Percentiles rank a stretch among this genome's conserved stretches.
phyloP scores from a whole-genome alignment of 37 sponge, comb jelly and placozoan genomes.

The Beroe ovata region DNA sequence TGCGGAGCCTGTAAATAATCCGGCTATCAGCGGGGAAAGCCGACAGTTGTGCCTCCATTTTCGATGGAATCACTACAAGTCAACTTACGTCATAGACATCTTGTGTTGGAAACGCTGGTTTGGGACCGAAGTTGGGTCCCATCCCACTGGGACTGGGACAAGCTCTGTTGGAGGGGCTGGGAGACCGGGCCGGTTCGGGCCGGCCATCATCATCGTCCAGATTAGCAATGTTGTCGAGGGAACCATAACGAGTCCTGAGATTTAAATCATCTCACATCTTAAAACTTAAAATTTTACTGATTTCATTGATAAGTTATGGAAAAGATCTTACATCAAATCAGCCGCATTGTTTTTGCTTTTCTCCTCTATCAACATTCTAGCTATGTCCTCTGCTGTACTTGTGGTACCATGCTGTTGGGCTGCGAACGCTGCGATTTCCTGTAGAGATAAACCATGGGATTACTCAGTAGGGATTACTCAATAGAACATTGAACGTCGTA shows the following conservation, averaged over 20 bases:
- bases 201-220: neutral
- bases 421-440: slow-evolving; percentile 44
- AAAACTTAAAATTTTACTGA: no score
- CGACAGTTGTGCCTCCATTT: no score
- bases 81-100: neutral
- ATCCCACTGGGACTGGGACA: neutral
- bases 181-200: neutral
- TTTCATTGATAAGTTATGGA: no score
- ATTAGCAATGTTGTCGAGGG: slow-evolving; percentile 40
- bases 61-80: no score
- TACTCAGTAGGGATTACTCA: no score
- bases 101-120: neutral
- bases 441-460: neutral
- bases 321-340: slow-evolving; percentile 42
- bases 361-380: slow-evolving; percentile 50
- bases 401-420: slow-evolving; percentile 39
- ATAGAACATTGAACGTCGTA: no score
- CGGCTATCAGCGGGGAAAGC: no score
- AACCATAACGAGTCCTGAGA: slow-evolving; percentile 44
- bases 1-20: slow-evolving; percentile 24
- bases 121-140: neutral
- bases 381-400: slow-evolving; percentile 64
- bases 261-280: neutral
- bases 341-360: neutral
- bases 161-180: neutral